Evolutionary conservation across 2,888 invertebrate species (phyloP).

Genomic region (Vannuccia rotundouncinata): DNA sequence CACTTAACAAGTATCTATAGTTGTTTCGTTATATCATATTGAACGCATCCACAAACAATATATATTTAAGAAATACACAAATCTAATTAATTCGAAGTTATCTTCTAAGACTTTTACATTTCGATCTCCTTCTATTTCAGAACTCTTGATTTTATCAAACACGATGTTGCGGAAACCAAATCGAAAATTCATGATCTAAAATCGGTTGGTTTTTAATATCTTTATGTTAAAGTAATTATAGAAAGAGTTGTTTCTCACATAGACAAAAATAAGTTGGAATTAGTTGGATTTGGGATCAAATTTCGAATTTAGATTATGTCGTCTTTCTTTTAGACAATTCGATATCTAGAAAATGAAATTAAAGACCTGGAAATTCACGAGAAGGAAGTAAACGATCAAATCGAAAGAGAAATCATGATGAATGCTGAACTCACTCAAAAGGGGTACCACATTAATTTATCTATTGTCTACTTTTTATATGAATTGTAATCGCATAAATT

Average conservation of each 20-base stretch:
- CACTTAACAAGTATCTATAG: no score
- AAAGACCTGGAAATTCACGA: slow-evolving; percentile 49
- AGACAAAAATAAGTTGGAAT: no score
- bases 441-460: slow-evolving; percentile 43
- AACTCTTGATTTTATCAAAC: not conserved
- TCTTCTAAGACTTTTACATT: no score
- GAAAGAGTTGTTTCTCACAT: no score
- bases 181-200: slow-evolving; percentile 46
- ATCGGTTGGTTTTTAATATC: slow-evolving; percentile 47
- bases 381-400: slow-evolving; percentile 44
- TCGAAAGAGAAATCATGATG: slow-evolving; percentile 45
- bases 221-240: no score
- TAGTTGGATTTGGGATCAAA: no score
- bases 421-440: slow-evolving; percentile 46
- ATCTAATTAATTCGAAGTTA: no score
- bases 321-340: not conserved
- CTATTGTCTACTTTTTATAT: not conserved
- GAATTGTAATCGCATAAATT: no score
- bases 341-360: slow-evolving; percentile 38
- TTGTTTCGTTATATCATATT: no score
- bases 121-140: no score
- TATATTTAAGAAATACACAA: no score
- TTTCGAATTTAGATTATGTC: not conserved
- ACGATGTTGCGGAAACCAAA: slow-evolving; percentile 41
- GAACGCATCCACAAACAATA: no score